Percentiles rank a stretch among this genome's conserved stretches.
These are phyloP conservation scores for Gasteruption jaculator DNA, from an alignment of 2,888 invertebrate genomes.

Conservation along the genomic window DNA sequence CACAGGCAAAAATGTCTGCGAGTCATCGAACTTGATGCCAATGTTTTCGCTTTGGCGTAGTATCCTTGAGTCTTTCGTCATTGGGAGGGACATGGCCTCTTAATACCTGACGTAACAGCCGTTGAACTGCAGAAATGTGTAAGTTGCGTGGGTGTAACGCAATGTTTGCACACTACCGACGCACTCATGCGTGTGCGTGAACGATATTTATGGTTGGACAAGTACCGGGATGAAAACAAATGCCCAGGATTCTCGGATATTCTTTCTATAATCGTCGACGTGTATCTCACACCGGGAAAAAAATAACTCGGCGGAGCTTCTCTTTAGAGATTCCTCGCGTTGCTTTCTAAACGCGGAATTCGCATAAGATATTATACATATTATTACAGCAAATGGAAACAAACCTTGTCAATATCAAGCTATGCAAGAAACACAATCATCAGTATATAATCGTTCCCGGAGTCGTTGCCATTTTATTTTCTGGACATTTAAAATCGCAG, in stretches of 20 bases:
- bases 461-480: too few relatives aligned
- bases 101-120: too few relatives aligned
- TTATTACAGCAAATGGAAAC: too few relatives aligned
- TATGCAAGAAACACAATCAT: too few relatives aligned
- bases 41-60: too few relatives aligned
- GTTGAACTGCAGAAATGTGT: too few relatives aligned
- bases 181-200: constrained; percentile 25
- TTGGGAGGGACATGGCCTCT: constrained; percentile 16
- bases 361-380: too few relatives aligned
- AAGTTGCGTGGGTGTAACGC: constrained; percentile 27
- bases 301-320: constrained; percentile 17
- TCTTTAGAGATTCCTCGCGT: constrained; percentile 15
- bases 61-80: constrained; percentile 36
- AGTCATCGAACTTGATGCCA: constrained; percentile 30
- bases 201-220: constrained; percentile 21
- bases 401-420: too few relatives aligned
- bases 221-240: constrained; percentile 25
- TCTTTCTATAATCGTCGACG: constrained; percentile 23
- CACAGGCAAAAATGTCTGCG: too few relatives aligned
- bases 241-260: constrained; percentile 25
- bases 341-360: constrained; percentile 3
- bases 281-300: constrained; percentile 4
- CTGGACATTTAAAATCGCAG: too few relatives aligned
- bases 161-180: constrained; percentile 20
- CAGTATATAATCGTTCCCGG: too few relatives aligned